Evolutionary conservation across 2,888 invertebrate genomes (phyloP), one percentile per base, ranked within the genome.

Genomic region (Stenichneumon culpator): DNA sequence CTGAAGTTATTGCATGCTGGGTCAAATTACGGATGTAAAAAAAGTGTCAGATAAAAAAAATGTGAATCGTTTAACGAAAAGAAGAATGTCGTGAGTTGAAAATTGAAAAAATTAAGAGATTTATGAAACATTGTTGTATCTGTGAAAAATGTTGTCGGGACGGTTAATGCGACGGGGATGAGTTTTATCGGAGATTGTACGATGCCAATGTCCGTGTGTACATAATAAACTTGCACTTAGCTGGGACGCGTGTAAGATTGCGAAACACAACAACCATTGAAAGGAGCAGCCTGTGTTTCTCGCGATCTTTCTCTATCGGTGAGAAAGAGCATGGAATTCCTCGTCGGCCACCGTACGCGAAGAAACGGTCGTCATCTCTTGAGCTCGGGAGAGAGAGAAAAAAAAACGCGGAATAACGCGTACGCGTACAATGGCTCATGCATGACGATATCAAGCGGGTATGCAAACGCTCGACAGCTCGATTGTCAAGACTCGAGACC

Each of bases 241-340:
- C 57, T 25, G 25, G 14, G 57, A 25, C 22, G 4, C 57, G 32
- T 32, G 28, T 63, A n/a, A 0, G 63, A 63, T 28, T 28, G 63
- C 63, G 28, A 63, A 63, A 63, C 5, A n/a, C 28, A 63, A 63
- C 28, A 63, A 63, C 6, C 63, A 63, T 28, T 63, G 63, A 32
- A 32, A 63, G 60, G 25, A 60, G 63, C 28, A 63, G 63, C 28
- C 28, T 32, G 28, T 63, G 25, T 63, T 25, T 57, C 57, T 25
- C 57, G 57, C 25, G 22, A 22, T 57, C 57, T 57, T 57, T 57
- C 57, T 32, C 63, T 28, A 16, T 32, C 63, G 63, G 32, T n/a
- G 63, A 63, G 63, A 63, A 63, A 32, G 63, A 32, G 63, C 28
- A n/a, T 63, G 63, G 28, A 63, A 63, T 63, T 63, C 63, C 63